Evolutionary conservation across 2,113 vertebrate genomes (phyloP), one percentile per base, ranked within the genome.

Genomic region (Channa maculata): DNA sequence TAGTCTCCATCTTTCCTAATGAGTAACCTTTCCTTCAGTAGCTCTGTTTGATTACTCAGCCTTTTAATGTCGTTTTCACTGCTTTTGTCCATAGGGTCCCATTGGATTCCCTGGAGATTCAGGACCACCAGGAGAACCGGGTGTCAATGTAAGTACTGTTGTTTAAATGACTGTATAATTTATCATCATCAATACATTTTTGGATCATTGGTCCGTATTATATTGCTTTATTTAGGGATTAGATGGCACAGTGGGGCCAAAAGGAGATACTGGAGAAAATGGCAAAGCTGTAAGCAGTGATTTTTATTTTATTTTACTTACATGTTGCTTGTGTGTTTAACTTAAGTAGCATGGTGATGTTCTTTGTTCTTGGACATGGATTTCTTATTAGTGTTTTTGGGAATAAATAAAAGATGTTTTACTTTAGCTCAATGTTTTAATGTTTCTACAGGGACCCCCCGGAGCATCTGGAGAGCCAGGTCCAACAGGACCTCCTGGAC

Each of bases 381-480:
- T 53, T 58, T 66, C 8, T 51, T 60, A 11, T 63, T 44, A 53
- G n/a, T 53, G 15, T 24, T 48, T 24, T 41, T 44, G 5, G 41
- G 24, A 59, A 24, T 37, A 3, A 12, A 2, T 49, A 0, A 53
- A 70, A 2, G 1, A 11, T 33, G 54, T 79, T 71, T 12, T 70
- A 5, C 58, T 77, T 66, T 38, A 68, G 3, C 49, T 6, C 24
- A 3, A 15, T 66, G 58, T 6, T 36, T 5, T 1, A 24, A 24
- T 71, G 12, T 68, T 67, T 63, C n/a, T 82, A 8, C 54, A 98
- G 97, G 97, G 97, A 45, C 94, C 96, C 0, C 82, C 91, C 2
- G 97, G 97, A 0, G 95, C 96, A 48, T 96, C 96, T 4, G 97
- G 97, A 74, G 97, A 98, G 44, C 94, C 95, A 0, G 97, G 97